phyloP scores from a whole-genome alignment of 2,797 vertebrate species.

The Tachyglossus aculeatus region DNA sequence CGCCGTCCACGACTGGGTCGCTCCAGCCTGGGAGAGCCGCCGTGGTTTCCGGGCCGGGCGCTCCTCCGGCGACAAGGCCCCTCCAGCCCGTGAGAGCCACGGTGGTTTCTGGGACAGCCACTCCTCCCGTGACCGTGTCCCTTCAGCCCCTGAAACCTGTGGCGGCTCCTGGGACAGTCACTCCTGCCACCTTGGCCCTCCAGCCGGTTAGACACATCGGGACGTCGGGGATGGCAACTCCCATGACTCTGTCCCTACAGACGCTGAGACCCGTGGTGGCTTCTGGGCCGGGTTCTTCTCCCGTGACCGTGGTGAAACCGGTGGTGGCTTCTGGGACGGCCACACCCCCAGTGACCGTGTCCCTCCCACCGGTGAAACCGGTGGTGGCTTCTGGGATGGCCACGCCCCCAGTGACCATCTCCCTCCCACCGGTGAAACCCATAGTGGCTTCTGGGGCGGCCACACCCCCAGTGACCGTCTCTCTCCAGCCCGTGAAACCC shows the following conservation, averaged over 20 bases:
- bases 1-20: not conserved
- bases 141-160: constrained; percentile 44
- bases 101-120: not conserved
- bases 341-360: constrained; percentile 30
- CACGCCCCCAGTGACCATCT: constrained; percentile 22
- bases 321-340: constrained; percentile 21
- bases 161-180: constrained; percentile 16
- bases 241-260: constrained; percentile 38
- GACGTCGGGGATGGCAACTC: constrained; percentile 21
- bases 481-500: constrained; percentile 47
- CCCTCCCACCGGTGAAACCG: constrained; percentile 25
- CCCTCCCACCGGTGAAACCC: constrained; percentile 44
- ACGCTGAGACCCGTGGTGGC: constrained; percentile 38
- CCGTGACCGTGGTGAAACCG: constrained; percentile 43
- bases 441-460: constrained; percentile 6
- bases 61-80: constrained; percentile 47
- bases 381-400: constrained; percentile 44
- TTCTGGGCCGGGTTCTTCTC: constrained; percentile 26
- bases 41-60: not conserved
- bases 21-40: constrained; percentile 8
- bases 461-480: constrained; percentile 12
- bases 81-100: constrained; percentile 36
- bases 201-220: constrained; percentile 40
- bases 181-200: constrained; percentile 35
- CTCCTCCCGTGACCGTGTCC: constrained; percentile 47